Evolutionary conservation across 2,888 invertebrate genomes (phyloP).

Genomic region (Lepeophtheirus nordmannii): DNA sequence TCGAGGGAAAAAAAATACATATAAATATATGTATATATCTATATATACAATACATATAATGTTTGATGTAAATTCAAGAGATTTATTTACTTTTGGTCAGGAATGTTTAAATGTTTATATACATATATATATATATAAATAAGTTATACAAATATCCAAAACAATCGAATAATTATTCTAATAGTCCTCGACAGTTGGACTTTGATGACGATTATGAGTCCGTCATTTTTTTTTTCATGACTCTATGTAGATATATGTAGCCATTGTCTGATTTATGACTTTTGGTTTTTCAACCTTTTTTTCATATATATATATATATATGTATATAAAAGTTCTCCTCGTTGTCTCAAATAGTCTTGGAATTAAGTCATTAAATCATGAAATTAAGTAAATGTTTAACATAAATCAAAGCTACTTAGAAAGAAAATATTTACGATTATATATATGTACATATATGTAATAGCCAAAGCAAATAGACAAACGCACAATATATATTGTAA

Average conservation of each 20-base stretch:
- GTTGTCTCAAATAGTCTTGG: neutral
- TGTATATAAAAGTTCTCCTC: neutral
- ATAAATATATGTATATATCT: too few species aligned
- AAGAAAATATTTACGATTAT: too few species aligned
- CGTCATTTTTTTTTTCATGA: too few species aligned
- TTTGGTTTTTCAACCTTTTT: neutral
- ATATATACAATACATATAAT: too few species aligned
- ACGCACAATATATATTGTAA: too few species aligned
- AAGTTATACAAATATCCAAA: neutral
- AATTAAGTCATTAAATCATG: constrained; percentile 6
- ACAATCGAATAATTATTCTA: neutral
- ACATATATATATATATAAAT: too few species aligned
- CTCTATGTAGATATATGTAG: too few species aligned
- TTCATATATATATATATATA: neutral
- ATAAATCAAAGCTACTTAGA: neutral
- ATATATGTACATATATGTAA: too few species aligned
- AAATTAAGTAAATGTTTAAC: neutral
- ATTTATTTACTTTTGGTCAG: neutral
- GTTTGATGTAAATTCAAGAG: too few species aligned
- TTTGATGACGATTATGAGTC: too few species aligned
- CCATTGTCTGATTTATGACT: neutral
- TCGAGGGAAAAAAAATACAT: neutral
- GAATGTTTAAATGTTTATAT: neutral
- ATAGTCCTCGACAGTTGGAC: too few species aligned
- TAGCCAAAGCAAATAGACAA: too few species aligned